Base-by-base conservation (phyloP, 2,888 invertebrate species). In the Yponomeuta sedellus region DNA sequence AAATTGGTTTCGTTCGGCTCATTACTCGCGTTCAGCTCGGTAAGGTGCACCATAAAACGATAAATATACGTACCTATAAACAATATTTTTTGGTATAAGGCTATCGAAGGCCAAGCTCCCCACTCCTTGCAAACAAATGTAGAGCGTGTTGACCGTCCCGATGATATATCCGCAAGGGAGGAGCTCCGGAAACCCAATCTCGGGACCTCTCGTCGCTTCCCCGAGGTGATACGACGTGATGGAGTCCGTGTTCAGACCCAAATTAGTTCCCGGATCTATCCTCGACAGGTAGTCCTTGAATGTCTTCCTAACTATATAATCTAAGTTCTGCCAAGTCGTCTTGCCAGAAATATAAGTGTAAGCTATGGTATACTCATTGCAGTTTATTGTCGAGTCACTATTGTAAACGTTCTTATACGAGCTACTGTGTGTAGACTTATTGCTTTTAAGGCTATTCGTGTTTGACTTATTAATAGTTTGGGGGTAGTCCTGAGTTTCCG, bases 241-340 rank as follows among this genome's bases (percentile, higher is more conserved):
- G 34, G 98, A 97, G 78, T 99, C 98, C 12, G 95, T 94, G 72
- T 94, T 94, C 68, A 95, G 80, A 2, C 97, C 98, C 67, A 98
- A 91, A 82, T 96, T 97, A 62, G 97, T 96, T 19, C 96, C 96
- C 0, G 98, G 97, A 89, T 99, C 99, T 74, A 99, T 95, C 75
- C 97, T 94, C 61, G 97, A 94, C 66, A 98, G 93, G 85, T 98
- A 98, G 77, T 99, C 98, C 84, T 98, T 98, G 83, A 99, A 98
- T 66, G 97, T 96, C 83, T 97, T 95, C 75, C 97, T 93, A 70
- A 98, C 96, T 73, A 96, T 95, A 75, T 96, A 96, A 87, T 99
- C 98, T 76, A 99, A 91, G 79, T 97, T 96, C 81, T 97, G 97
- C 99, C 99, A 99, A 68, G 96, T 97, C 0, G 97, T 98, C 83